Evolutionary conservation across 2,113 vertebrate genomes (phyloP).

Genomic region (Festucalex cinctus): DNA sequence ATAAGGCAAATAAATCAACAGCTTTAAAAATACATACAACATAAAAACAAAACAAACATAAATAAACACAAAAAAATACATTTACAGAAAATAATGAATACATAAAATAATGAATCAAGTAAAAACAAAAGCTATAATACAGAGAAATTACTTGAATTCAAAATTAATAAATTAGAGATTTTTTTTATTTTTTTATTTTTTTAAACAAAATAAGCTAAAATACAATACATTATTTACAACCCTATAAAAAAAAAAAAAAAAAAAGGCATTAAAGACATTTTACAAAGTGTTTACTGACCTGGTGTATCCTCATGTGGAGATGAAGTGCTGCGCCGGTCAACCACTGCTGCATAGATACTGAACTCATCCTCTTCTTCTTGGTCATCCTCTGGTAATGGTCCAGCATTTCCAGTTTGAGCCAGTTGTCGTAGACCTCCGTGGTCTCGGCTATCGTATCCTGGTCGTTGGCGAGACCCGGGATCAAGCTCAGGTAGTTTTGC

Average conservation of each 20-base stretch:
- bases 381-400: slow-evolving; percentile 70
- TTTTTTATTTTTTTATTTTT: too few relatives aligned
- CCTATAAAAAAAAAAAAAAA: neutral
- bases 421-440: slow-evolving; percentile 65
- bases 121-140: too few relatives aligned
- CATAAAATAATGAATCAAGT: too few relatives aligned
- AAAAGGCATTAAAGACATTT: neutral
- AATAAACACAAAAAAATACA: too few relatives aligned
- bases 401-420: slow-evolving; percentile 64
- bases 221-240: neutral
- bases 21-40: too few relatives aligned
- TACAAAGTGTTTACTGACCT: slow-evolving; percentile 42
- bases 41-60: too few relatives aligned
- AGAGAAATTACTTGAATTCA: too few relatives aligned
- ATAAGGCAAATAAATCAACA: too few relatives aligned
- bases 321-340: slow-evolving; percentile 70
- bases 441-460: slow-evolving; percentile 59
- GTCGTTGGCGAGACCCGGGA: slow-evolving; percentile 55
- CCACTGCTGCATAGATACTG: slow-evolving; percentile 69
- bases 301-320: slow-evolving; percentile 72
- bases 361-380: slow-evolving; percentile 58
- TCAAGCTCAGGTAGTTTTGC: slow-evolving; percentile 54
- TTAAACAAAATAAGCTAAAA: too few relatives aligned
- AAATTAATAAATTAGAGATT: too few relatives aligned
- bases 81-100: too few relatives aligned